phyloP scores from a whole-genome alignment of 1,140 invertebrate genomes.

The Nautilus pompilius region DNA sequence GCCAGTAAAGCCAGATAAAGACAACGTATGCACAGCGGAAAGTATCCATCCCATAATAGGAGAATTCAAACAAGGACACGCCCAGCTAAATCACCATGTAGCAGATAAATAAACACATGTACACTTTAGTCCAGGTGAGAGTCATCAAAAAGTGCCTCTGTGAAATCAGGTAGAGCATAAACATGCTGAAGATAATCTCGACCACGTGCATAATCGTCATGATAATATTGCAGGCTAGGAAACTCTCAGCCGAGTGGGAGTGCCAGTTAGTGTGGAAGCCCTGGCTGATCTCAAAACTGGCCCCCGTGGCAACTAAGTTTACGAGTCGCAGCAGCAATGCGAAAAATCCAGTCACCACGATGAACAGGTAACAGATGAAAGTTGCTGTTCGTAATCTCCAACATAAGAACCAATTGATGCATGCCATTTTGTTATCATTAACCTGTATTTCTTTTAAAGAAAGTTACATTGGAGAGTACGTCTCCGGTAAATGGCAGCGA shows the following conservation, averaged over 20 bases:
- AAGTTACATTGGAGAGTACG: no score
- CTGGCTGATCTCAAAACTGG: constrained; percentile 40
- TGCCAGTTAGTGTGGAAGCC: constrained; percentile 39
- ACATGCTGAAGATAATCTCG: constrained; percentile 25
- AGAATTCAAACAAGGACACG: constrained; percentile 39
- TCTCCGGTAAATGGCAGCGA: no score
- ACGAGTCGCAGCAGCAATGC: constrained; percentile 31
- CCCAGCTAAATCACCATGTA: constrained; percentile 36
- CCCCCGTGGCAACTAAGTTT: constrained; percentile 29
- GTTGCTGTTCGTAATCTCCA: constrained; percentile 35
- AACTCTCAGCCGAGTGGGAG: constrained; percentile 32
- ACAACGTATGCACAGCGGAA: constrained; percentile 34
- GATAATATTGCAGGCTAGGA: constrained; percentile 33
- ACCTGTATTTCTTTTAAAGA: no score
- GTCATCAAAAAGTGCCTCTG: constrained; percentile 39
- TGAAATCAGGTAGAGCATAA: constrained; percentile 32
- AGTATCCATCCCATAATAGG: constrained; percentile 36
- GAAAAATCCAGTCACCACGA: constrained; percentile 29
- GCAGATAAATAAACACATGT: constrained; percentile 26
- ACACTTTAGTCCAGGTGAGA: constrained; percentile 24
- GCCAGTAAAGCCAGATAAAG: constrained; percentile 40
- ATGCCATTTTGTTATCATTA: constrained; percentile 41
- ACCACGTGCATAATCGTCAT: constrained; percentile 22
- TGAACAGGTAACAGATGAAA: constrained; percentile 27
- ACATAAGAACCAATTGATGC: constrained; percentile 35